These are phyloP conservation scores for Hydropsyche betteni DNA, from an alignment of 2,888 invertebrate species.

Conservation along the genomic window DNA sequence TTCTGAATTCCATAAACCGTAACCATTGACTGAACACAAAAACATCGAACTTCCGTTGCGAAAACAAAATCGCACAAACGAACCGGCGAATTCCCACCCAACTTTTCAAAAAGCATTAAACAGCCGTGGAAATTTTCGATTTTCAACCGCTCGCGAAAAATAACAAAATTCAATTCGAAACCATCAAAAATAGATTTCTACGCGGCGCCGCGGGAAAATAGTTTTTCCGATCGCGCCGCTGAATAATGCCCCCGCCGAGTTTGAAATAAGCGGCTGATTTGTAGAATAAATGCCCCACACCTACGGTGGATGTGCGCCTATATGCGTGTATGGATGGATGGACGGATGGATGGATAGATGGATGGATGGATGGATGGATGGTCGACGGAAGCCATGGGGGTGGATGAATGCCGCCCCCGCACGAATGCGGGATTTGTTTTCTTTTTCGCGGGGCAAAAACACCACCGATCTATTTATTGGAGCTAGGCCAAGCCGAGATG, in stretches of 20 bases:
- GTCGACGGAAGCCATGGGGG: neutral
- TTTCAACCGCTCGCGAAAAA: too few species aligned
- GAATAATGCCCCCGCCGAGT: constrained; percentile 30
- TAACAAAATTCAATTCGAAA: neutral
- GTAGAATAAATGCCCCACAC: constrained; percentile 33
- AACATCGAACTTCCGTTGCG: too few species aligned
- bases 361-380: constrained; percentile 20
- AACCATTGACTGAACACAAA: too few species aligned
- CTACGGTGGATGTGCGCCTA: neutral
- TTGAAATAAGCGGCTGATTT: constrained; percentile 40
- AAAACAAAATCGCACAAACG: too few species aligned
- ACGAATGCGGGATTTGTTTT: constrained; percentile 26
- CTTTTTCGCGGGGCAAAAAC: constrained; percentile 23
- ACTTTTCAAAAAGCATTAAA: too few species aligned
- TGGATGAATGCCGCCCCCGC: constrained; percentile 12
- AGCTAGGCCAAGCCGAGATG: constrained; percentile 20
- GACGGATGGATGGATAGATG: constrained; percentile 22
- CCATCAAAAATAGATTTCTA: neutral
- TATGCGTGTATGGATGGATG: neutral
- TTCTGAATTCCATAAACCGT: too few species aligned
- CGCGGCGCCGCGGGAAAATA: neutral
- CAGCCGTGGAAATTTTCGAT: too few species aligned
- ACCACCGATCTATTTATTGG: constrained; percentile 26
- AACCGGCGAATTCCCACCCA: too few species aligned
- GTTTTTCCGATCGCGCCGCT: neutral